Percentiles rank a stretch among this genome's conserved stretches.
phyloP scores from a whole-genome alignment of 2,888 invertebrate species.

The Cremastinae sp. region DNA sequence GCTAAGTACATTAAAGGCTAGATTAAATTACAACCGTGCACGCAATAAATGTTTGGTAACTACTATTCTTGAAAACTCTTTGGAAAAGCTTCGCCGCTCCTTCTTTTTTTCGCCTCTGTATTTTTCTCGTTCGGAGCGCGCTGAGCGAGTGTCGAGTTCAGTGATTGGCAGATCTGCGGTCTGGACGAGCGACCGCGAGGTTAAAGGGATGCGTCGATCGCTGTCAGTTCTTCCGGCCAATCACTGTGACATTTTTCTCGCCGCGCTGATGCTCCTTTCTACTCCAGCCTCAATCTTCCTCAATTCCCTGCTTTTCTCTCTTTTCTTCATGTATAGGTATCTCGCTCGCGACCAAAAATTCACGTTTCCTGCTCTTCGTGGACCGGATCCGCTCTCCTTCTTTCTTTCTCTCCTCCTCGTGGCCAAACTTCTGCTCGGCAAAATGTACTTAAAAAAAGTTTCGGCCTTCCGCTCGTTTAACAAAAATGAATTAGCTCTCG shows the following conservation, averaged over 20 bases:
- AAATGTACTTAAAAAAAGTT: constrained; percentile 75
- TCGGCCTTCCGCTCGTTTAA: constrained; percentile 72
- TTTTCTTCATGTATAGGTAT: constrained; percentile 13
- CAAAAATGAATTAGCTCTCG: constrained; percentile 76
- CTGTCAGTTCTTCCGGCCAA: not conserved
- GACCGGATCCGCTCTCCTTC: constrained; percentile 1
- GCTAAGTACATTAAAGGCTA: constrained; percentile 67
- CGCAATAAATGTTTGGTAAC: constrained; percentile 70
- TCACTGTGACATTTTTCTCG: constrained; percentile 5
- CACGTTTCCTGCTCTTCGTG: not conserved
- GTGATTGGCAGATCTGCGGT: constrained; percentile 19
- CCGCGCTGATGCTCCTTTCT: constrained; percentile 11
- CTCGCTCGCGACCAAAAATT: constrained; percentile 13
- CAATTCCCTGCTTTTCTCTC: constrained; percentile 17
- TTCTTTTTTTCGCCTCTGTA: constrained; percentile 3
- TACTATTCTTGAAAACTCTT: constrained; percentile 68
- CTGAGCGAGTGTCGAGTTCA: not conserved
- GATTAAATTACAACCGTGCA: constrained; percentile 68
- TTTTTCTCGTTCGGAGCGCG: not conserved
- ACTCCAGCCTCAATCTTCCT: constrained; percentile 36
- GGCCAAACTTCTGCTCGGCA: constrained; percentile 53
- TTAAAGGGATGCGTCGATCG: not conserved
- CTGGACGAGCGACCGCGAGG: not conserved
- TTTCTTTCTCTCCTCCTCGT: constrained; percentile 14
- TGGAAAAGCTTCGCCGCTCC: constrained; percentile 14